Base-by-base conservation (phyloP, 2,888 invertebrate genomes). In the Cenopis cana region DNA sequence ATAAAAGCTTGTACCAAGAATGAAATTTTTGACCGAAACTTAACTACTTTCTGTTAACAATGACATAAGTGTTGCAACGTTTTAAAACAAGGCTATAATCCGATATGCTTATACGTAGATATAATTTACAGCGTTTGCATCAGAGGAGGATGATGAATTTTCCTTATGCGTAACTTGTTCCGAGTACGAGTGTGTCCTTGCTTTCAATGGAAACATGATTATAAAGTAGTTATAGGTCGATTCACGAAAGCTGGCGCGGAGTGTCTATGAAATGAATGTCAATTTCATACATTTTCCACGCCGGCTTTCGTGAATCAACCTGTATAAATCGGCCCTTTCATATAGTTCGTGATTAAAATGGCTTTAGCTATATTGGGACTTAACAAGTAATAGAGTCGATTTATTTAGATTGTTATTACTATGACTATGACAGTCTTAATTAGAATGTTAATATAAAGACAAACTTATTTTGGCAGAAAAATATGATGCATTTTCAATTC, bases 141-240 rank as follows among this genome's bases (percentile, higher is more conserved):
- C 12, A 14, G 14, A 14, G 6, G 2, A 10, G 5, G 12, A 20
- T 29, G n/a, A 3, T 38, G 20, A 36, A n/a, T 52, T 64, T 64
- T 64, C 62, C 52, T 52, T n/a, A 20, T 36, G 20, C 36, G 36
- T 52, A 18, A 64, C 36, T 2, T n/a, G 36, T 64, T 64, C 9
- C 6, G 14, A 62, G 50, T 52, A 38, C 6, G 4, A 62, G 36
- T 52, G 20, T n/a, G 18, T 33, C 18, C 52, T 46, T 50, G 36
- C 1, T 14, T 64, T 52, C 29, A 18, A 14, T 52, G 14, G 62
- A 62, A 64, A 20, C 52, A 5, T 52, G 36, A 52, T 29, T 12
- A 20, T 33, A 8, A 29, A 46, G 12, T 14, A 12, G n/a, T n/a
- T n/a, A n/a, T n/a, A n/a, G n/a, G n/a, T n/a, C n/a, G n/a, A n/a